Conservation (phyloP, 2,113 vertebrate genomes). For the Cairina moschata region DNA sequence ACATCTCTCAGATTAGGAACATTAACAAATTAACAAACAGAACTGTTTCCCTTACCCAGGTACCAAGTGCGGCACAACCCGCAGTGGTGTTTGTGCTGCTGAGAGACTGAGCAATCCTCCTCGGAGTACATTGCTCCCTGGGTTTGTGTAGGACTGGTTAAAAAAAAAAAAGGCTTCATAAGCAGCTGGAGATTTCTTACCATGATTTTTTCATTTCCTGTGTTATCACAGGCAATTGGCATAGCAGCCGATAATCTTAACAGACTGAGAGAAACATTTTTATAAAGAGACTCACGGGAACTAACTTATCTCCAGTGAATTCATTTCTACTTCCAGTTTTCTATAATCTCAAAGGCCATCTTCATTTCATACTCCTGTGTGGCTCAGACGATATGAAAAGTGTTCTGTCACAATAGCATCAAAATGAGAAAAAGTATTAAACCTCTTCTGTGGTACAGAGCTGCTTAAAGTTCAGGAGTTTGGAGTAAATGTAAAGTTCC, state of each 20-base stretch:
- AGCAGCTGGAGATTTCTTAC: not conserved
- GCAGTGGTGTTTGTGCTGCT: not conserved
- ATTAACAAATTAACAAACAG: not conserved
- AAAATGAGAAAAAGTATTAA: not conserved
- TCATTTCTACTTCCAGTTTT: not conserved
- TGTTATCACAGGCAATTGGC: not conserved
- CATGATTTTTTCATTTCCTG: not conserved
- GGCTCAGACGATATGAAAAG: not conserved
- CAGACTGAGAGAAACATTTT: not conserved
- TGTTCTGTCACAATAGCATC: not conserved
- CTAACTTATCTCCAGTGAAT: not conserved
- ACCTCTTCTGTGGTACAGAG: accelerated
- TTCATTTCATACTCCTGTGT: not conserved
- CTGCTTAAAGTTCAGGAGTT: not conserved
- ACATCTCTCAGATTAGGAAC: not conserved
- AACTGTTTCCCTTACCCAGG: not conserved
- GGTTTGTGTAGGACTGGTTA: not conserved
- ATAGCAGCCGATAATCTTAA: not conserved
- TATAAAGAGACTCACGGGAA: not conserved
- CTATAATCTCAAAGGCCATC: not conserved
- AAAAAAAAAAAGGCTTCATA: not conserved
- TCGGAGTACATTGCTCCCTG: not conserved
- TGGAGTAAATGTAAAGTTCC: not conserved
- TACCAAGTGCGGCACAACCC: not conserved
- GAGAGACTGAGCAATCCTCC: not conserved